Evolutionary conservation across 2,888 invertebrate genomes (phyloP).

Genomic region (Nomada lathburiana): DNA sequence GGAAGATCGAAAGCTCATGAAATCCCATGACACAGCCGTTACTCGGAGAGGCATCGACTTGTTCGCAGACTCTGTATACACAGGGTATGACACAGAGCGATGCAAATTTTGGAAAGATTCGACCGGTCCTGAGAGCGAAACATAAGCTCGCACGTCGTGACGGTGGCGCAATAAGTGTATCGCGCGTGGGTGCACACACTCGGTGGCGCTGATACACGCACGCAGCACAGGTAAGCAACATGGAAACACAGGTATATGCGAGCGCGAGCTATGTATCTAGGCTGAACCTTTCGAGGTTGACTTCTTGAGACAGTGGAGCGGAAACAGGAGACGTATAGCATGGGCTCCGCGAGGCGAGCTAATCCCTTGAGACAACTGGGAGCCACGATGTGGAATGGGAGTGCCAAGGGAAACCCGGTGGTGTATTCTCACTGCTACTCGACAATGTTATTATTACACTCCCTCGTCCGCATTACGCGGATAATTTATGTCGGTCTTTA

Average conservation of each 20-base stretch:
- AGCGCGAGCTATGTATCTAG: conserved; percentile 60
- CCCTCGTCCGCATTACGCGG: conserved; percentile 73
- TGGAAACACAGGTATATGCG: not conserved
- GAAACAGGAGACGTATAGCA: conserved; percentile 76
- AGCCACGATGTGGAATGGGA: conserved; percentile 70
- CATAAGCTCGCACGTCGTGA: conserved; percentile 45
- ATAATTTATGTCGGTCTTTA: conserved; percentile 77
- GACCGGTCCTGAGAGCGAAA: conserved; percentile 60
- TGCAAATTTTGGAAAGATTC: conserved; percentile 57
- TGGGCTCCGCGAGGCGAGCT: conserved; percentile 76
- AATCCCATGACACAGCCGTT: conserved; percentile 58
- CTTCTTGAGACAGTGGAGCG: conserved; percentile 73
- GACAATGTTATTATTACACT: conserved; percentile 78
- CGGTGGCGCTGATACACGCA: conserved; percentile 23
- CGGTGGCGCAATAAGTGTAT: conserved; percentile 11
- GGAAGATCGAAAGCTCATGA: conserved; percentile 54
- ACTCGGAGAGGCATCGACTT: conserved; percentile 33
- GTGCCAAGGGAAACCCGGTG: conserved; percentile 60
- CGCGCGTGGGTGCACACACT: conserved; percentile 13
- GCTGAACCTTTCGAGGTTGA: conserved; percentile 73
- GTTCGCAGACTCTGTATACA: not conserved
- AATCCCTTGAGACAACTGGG: conserved; percentile 77
- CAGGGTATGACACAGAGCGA: not conserved
- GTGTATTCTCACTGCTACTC: conserved; percentile 72
- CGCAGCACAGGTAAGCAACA: not conserved